Base-by-base conservation (phyloP, 2,888 invertebrate species). In the Mamestra brassicae region DNA sequence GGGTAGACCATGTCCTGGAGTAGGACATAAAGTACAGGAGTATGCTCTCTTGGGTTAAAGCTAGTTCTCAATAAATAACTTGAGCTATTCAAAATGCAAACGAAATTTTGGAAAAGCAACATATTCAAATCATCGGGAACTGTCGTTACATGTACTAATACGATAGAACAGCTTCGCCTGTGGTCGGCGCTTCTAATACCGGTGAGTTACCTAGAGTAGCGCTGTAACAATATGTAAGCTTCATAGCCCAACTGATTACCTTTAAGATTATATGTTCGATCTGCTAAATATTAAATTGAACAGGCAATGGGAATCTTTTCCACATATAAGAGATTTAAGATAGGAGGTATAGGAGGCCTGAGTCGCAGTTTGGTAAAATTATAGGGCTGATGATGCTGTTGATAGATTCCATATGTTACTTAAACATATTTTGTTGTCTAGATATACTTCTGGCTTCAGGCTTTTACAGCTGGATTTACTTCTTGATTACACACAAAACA, bases 101-200 rank as follows among this genome's bases (percentile, higher is more conserved):
- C 3, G 13, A 38, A 34, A 42, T 52, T 78, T 82, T 69, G 85
- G 62, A 38, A 72, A 65, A 57, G 85, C 58, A 84, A 50, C 45
- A 42, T 17, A 57, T 0, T 11, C 0, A 57, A 77, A 83, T 42
- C 68, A 71, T 26, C 36, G 17, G 81, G 75, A 81, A 77, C 65
- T 75, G 52, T 71, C 67, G 52, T 73, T 68, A 75, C 52, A 60
- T 66, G 57, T 74, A 81, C 79, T 87, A 87, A 87, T 80, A 73
- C 26, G 71, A 75, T 62, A 65, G 63, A 78, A 79, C 65, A 79
- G 90, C 90, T 89, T 89, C 70, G 89, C 87, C 78, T 67, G 74
- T 78, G 67, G 62, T 76, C 83, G 62, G 71, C 74, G 58, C 78
- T 66, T 74, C 87, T 73, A 71, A 83, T 86, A 78, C 71, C 71